Evolutionary conservation across 1,140 invertebrate genomes (phyloP).

Genomic region (Eueides isabella): DNA sequence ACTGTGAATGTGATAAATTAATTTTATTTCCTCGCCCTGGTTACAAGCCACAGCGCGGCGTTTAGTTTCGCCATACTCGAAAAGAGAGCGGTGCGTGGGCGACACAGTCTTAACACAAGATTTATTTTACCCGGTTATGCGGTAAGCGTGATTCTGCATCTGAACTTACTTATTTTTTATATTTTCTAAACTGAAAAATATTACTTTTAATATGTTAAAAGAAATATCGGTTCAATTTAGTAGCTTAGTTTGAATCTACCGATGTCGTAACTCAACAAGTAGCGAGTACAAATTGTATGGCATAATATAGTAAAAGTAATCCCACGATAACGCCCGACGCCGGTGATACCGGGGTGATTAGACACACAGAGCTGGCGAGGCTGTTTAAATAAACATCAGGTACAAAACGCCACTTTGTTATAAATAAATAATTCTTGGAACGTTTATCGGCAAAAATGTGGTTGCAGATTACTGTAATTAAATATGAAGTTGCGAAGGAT

Average conservation of each 20-base stretch:
- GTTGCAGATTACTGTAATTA: not conserved
- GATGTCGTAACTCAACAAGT: not conserved
- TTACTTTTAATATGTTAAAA: no score
- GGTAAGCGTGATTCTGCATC: no score
- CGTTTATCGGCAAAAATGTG: not conserved
- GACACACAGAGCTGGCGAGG: not conserved
- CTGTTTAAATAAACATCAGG: constrained; percentile 1
- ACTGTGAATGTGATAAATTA: no score
- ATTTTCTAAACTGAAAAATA: no score
- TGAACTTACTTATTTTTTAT: no score
- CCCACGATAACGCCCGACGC: not conserved
- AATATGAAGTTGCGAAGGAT: no score
- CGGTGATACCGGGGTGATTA: not conserved
- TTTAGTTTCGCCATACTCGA: no score
- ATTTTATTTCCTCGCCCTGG: no score
- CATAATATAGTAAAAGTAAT: not conserved
- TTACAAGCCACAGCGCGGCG: no score
- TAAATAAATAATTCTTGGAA: not conserved
- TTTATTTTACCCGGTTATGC: no score
- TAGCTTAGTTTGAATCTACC: not conserved
- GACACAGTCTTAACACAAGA: not conserved
- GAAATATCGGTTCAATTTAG: no score
- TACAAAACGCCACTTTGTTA: not conserved
- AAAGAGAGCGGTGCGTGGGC: no score
- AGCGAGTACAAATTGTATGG: not conserved